Conservation (phyloP, 2,113 vertebrate genomes). For the Otolemur garnettii region DNA sequence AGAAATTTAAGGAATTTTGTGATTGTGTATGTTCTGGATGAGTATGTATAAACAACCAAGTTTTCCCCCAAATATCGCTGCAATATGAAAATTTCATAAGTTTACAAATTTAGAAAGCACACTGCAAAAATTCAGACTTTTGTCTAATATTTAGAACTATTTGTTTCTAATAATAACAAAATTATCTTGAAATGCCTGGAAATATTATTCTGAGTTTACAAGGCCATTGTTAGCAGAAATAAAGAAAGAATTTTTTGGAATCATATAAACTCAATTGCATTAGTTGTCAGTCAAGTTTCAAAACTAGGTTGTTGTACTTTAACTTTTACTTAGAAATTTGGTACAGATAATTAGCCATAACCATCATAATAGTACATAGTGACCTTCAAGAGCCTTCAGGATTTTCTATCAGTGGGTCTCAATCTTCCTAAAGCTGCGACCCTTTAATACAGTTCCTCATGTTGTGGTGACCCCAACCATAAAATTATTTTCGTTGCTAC, state of each 20-base stretch:
- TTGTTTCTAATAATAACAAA: neutral
- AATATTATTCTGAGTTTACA: neutral
- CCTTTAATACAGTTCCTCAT: no score
- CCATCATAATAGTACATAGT: neutral
- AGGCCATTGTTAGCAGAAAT: neutral
- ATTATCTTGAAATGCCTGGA: neutral
- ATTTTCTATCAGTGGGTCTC: neutral
- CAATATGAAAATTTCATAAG: constrained; percentile 26
- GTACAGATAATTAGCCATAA: neutral
- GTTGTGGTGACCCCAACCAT: no score
- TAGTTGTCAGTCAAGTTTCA: constrained; percentile 25
- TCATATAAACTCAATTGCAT: neutral
- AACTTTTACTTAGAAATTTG: neutral
- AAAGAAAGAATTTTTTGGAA: neutral
- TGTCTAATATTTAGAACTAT: constrained; percentile 48
- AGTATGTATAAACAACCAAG: neutral
- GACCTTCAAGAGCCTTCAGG: neutral
- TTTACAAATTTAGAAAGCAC: constrained; percentile 5
- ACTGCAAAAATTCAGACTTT: neutral
- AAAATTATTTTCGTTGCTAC: no score
- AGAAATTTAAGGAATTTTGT: constrained; percentile 30
- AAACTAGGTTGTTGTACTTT: neutral
- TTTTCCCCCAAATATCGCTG: neutral
- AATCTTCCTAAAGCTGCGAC: no score
- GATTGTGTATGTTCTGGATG: constrained; percentile 2